phyloP scores from a whole-genome alignment of 2,888 invertebrate genomes.

The Stramonita haemastoma region DNA sequence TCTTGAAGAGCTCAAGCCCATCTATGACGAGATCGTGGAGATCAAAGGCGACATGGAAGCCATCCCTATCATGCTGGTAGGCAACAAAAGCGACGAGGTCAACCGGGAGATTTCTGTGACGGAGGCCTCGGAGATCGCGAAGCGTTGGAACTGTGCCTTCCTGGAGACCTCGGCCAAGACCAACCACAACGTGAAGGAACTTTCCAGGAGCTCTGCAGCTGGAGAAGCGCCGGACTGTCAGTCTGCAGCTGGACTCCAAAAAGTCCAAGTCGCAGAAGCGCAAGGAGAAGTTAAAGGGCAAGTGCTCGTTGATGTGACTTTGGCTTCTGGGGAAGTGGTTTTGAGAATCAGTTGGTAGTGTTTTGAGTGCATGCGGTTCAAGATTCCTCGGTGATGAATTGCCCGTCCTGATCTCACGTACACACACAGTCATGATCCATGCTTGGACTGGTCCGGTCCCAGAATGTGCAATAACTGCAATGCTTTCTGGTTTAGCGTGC shows the following conservation, averaged over 20 bases:
- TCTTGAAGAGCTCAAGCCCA: slow-evolving; percentile 96
- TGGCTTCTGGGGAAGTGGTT: neutral
- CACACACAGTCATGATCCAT: too few species aligned
- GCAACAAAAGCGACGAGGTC: slow-evolving; percentile 97
- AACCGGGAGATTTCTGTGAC: slow-evolving; percentile 81
- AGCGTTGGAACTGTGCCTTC: slow-evolving; percentile 92
- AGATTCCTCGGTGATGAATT: too few species aligned
- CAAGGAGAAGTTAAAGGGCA: slow-evolving; percentile 83
- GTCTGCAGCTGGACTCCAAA: slow-evolving; percentile 86
- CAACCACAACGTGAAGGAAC: slow-evolving; percentile 98
- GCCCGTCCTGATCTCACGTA: too few species aligned
- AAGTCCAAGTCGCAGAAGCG: slow-evolving; percentile 80
- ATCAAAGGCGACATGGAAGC: slow-evolving; percentile 82
- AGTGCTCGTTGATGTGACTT: slow-evolving; percentile 82
- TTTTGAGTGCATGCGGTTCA: too few species aligned
- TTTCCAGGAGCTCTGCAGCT: slow-evolving; percentile 97
- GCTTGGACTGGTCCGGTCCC: too few species aligned
- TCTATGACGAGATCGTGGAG: slow-evolving; percentile 93
- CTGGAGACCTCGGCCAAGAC: slow-evolving; percentile 99
- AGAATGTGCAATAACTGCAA: too few species aligned
- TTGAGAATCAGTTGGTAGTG: too few species aligned
- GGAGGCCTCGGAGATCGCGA: slow-evolving; percentile 92
- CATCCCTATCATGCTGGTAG: slow-evolving; percentile 97
- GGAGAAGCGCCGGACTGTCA: slow-evolving; percentile 98
- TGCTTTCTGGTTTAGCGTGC: too few species aligned